phyloP scores from a whole-genome alignment of 2,888 invertebrate species.

The Plutella xylostella region DNA sequence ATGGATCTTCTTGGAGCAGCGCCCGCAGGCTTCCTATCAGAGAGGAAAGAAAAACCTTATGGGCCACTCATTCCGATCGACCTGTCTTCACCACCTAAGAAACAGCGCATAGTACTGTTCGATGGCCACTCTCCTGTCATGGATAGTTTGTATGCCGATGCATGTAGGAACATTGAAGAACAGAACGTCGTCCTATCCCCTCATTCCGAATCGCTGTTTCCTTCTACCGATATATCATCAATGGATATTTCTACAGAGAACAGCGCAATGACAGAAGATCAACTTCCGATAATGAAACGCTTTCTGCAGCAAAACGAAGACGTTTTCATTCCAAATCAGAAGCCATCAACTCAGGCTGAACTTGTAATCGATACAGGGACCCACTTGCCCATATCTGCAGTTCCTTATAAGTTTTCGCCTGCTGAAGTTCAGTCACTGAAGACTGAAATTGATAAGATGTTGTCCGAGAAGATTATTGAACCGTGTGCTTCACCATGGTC shows the following conservation, averaged over 20 bases:
- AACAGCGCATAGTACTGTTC: background rate
- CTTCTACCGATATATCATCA: background rate
- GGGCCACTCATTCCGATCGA: background rate
- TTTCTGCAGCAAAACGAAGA: conserved; percentile 1
- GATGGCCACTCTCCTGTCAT: background rate
- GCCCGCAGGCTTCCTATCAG: too few species aligned
- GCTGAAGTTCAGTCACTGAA: conserved; percentile 6
- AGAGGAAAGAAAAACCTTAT: too few species aligned
- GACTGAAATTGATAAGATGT: conserved; percentile 26
- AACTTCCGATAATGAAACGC: background rate
- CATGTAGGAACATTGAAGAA: background rate
- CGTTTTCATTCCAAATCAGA: conserved; percentile 6
- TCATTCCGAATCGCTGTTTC: background rate
- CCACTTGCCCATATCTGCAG: conserved; percentile 23
- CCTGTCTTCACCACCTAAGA: background rate
- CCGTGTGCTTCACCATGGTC: conserved; percentile 28
- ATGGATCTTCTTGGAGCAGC: too few species aligned
- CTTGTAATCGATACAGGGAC: conserved; percentile 11
- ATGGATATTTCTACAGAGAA: background rate
- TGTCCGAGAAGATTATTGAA: conserved; percentile 27
- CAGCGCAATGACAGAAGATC: background rate
- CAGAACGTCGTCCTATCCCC: background rate
- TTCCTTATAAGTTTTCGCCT: conserved; percentile 29
- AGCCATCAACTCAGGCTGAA: conserved; percentile 7
- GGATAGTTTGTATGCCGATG: background rate